These are phyloP conservation scores for Luscinia megarhynchos DNA, from an alignment of 2,797 vertebrate genomes.

Conservation along the genomic window DNA sequence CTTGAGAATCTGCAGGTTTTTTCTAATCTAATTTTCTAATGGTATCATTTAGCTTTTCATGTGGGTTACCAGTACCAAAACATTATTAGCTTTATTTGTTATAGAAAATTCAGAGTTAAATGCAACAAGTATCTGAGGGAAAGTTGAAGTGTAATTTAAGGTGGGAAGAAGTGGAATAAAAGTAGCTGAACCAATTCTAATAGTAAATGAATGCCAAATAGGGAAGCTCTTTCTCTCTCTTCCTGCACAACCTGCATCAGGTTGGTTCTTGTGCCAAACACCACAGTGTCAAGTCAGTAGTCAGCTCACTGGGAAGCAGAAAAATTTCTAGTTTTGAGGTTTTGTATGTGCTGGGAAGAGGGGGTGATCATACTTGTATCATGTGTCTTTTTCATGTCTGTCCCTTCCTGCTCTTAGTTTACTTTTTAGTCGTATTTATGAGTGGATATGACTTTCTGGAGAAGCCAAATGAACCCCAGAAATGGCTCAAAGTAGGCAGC, in stretches of 20 bases:
- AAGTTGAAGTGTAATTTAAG: background rate
- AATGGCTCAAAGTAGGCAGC: background rate
- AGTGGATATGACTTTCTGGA: background rate
- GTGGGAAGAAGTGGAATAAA: background rate
- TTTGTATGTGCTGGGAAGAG: background rate
- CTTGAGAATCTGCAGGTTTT: background rate
- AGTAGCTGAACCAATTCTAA: background rate
- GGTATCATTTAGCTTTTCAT: background rate
- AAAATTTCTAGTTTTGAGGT: background rate
- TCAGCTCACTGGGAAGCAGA: background rate
- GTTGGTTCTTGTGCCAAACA: background rate
- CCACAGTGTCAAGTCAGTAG: background rate
- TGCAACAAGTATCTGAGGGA: background rate
- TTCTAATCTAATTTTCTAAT: too few relatives aligned
- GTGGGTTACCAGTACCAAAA: background rate
- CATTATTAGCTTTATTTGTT: background rate
- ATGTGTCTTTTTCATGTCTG: rapidly evolving
- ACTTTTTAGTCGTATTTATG: background rate
- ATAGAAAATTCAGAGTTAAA: background rate
- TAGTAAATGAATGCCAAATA: background rate
- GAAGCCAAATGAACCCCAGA: background rate
- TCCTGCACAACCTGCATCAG: background rate
- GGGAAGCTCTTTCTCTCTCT: background rate
- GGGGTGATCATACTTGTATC: background rate
- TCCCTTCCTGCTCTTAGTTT: background rate